phyloP scores from a whole-genome alignment of 2,113 vertebrate genomes.

The Hepsetus odoe region DNA sequence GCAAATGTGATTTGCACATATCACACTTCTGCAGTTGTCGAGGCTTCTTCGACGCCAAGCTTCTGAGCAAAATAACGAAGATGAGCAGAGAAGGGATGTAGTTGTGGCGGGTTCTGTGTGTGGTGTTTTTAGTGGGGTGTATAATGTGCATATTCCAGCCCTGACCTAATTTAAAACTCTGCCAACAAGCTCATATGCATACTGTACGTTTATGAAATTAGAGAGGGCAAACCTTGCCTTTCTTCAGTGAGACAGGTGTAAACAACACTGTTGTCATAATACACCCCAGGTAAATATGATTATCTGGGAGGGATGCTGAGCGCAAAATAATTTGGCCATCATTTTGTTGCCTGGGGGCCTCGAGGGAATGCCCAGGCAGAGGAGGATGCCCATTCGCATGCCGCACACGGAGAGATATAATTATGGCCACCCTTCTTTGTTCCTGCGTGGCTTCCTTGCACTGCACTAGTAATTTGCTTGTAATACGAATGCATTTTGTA shows the following conservation, averaged over 20 bases:
- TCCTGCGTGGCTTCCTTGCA: conserved; percentile 73
- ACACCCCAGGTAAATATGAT: conserved; percentile 76
- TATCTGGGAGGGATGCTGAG: conserved; percentile 65
- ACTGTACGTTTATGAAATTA: conserved; percentile 82
- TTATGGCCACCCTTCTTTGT: conserved; percentile 80
- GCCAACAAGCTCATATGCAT: conserved; percentile 80
- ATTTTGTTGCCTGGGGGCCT: conserved; percentile 76
- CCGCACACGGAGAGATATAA: conserved; percentile 79
- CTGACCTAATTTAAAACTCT: conserved; percentile 83
- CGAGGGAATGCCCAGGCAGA: conserved; percentile 72
- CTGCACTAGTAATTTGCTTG: conserved; percentile 77
- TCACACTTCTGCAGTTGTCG: conserved; percentile 79
- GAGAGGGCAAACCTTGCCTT: conserved; percentile 70
- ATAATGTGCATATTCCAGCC: conserved; percentile 81
- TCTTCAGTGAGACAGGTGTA: conserved; percentile 77
- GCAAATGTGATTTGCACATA: conserved; percentile 85
- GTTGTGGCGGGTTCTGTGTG: background rate
- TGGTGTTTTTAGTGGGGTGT: conserved; percentile 44
- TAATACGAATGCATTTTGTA: conserved; percentile 77
- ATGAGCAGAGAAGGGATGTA: conserved; percentile 11
- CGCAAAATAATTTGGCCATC: conserved; percentile 81
- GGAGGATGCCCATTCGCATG: conserved; percentile 79
- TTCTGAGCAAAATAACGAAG: conserved; percentile 74
- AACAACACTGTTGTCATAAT: conserved; percentile 78
- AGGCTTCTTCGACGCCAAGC: conserved; percentile 77